phyloP scores from a whole-genome alignment of 2,888 invertebrate genomes.

The Linyphia triangularis region DNA sequence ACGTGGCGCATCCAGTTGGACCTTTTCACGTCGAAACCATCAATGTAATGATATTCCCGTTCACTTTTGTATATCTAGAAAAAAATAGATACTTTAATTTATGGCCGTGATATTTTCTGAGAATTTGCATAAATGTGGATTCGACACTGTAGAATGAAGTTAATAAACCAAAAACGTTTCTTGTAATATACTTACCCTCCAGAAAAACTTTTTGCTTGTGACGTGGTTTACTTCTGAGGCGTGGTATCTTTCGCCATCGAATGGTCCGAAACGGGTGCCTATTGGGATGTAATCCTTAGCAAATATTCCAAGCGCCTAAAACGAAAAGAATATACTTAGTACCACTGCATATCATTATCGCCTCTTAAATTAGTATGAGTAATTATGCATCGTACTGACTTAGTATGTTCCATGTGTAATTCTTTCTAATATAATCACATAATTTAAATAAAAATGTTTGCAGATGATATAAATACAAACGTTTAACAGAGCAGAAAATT shows the following conservation, averaged over 20 bases:
- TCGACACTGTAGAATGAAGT: neutral
- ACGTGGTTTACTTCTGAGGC: slow-evolving; percentile 86
- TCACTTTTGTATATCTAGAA: slow-evolving; percentile 86
- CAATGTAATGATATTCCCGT: slow-evolving; percentile 93
- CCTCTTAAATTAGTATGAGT: too few species aligned
- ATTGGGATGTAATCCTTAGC: slow-evolving; percentile 97
- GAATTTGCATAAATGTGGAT: neutral
- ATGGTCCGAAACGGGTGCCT: slow-evolving; percentile 98
- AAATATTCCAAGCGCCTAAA: slow-evolving; percentile 96
- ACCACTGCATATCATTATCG: too few species aligned
- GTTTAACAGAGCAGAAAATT: too few species aligned
- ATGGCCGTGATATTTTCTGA: neutral
- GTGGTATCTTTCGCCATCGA: slow-evolving; percentile 90
- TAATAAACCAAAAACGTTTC: neutral
- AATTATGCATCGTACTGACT: too few species aligned
- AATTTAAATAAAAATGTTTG: too few species aligned
- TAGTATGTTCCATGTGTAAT: too few species aligned
- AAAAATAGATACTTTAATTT: neutral
- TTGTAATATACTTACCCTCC: slow-evolving; percentile 86
- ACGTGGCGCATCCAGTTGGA: slow-evolving; percentile 99
- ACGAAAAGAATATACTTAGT: neutral
- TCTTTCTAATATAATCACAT: too few species aligned
- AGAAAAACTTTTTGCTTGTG: slow-evolving; percentile 90
- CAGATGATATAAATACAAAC: too few species aligned
- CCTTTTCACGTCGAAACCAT: slow-evolving; percentile 93